These are phyloP conservation scores for Genyomyrus donnyi DNA, from an alignment of 2,113 vertebrate genomes.

Conservation along the genomic window DNA sequence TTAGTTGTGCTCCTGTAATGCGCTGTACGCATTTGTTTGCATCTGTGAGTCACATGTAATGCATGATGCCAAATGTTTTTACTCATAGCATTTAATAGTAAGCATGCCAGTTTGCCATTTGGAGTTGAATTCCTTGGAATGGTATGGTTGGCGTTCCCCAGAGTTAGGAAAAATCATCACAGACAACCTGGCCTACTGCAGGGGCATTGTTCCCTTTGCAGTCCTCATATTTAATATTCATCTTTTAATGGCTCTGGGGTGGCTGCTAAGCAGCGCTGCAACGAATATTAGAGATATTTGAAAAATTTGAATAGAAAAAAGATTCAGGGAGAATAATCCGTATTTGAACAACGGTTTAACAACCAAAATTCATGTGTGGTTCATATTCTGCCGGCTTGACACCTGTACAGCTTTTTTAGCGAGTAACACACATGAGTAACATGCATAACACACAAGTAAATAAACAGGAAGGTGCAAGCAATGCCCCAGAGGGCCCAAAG, in stretches of 20 bases:
- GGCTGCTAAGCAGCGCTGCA: background rate
- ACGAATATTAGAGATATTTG: background rate
- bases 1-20: background rate
- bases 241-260: background rate
- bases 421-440: no score
- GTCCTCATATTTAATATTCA: background rate
- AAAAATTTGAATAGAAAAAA: background rate
- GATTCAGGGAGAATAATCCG: background rate
- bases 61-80: background rate
- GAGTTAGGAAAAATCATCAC: slow-evolving; percentile 90
- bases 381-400: background rate
- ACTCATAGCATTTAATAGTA: background rate
- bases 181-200: slow-evolving; percentile 87
- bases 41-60: background rate
- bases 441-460: background rate
- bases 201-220: slow-evolving; percentile 44
- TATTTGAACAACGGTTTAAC: background rate
- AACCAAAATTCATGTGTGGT: background rate
- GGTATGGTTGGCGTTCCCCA: slow-evolving; percentile 98
- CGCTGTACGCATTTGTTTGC: background rate
- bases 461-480: background rate
- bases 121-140: background rate
- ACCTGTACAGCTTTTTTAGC: background rate
- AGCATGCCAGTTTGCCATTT: background rate
- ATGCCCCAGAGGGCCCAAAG: background rate